These are phyloP conservation scores for Eospalax fontanierii DNA, from an alignment of 2,797 vertebrate genomes.

Conservation along the genomic window DNA sequence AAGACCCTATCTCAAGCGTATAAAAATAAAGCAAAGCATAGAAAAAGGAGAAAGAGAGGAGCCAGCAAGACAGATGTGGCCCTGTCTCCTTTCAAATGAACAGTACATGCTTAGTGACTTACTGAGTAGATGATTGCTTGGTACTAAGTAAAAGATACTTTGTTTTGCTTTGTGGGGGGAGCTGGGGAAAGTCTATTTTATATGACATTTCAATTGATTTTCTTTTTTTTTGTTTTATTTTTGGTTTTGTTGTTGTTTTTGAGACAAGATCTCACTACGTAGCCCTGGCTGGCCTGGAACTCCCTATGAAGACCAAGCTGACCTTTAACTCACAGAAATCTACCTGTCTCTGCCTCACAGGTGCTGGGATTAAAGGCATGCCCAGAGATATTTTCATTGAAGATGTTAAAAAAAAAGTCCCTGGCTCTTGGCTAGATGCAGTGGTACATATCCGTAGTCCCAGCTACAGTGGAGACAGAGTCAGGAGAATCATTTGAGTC, in stretches of 20 bases:
- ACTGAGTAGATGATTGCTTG: neutral
- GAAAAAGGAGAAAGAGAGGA: neutral
- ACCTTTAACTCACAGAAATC: too few species aligned
- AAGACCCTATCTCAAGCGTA: neutral
- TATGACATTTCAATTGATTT: too few species aligned
- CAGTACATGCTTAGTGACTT: neutral
- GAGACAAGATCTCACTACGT: too few species aligned
- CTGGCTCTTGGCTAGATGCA: neutral
- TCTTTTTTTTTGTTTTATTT: too few species aligned
- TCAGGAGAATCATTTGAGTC: neutral
- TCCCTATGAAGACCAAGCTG: neutral
- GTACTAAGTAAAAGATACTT: neutral
- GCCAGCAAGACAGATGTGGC: neutral
- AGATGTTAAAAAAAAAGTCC: neutral
- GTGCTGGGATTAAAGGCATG: neutral
- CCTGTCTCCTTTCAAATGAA: neutral
- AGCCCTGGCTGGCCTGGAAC: neutral
- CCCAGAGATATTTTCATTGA: neutral
- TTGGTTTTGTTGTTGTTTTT: too few species aligned
- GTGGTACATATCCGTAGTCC: neutral
- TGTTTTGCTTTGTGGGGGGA: neutral
- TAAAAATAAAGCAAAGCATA: neutral
- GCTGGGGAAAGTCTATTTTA: constrained; percentile 1
- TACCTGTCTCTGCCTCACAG: too few species aligned
- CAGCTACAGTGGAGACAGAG: too few species aligned